Percentiles rank a stretch among this genome's conserved stretches.
These are phyloP conservation scores for Chloroceryle amazona DNA, from an alignment of 2,797 vertebrate species.

Conservation along the genomic window DNA sequence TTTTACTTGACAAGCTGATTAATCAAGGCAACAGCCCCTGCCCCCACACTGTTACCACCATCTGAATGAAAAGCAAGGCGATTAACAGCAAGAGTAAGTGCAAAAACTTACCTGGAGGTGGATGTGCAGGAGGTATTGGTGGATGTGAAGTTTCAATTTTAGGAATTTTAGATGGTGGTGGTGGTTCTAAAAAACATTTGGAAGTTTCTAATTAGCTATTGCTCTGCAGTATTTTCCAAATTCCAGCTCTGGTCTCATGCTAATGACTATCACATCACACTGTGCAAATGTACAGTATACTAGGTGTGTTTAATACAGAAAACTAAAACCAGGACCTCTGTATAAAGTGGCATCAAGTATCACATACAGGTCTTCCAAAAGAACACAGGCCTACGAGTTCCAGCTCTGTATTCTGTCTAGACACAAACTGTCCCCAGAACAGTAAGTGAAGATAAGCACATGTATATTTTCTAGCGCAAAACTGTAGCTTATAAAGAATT, in stretches of 20 bases:
- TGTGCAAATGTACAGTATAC: background rate
- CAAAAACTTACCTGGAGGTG: constrained; percentile 88
- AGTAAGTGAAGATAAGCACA: background rate
- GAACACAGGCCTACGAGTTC: background rate
- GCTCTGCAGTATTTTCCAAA: background rate
- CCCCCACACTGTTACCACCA: background rate
- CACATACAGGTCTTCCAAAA: background rate
- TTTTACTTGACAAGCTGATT: background rate
- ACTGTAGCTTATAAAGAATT: background rate
- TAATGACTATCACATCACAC: background rate
- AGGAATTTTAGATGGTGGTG: constrained; percentile 92
- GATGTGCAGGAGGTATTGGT: constrained; percentile 90
- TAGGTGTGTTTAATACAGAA: background rate
- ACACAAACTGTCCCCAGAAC: background rate
- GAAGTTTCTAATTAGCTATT: background rate
- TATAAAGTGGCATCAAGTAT: background rate
- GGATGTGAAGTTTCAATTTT: constrained; percentile 93
- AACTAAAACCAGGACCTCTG: background rate
- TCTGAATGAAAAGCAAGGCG: background rate
- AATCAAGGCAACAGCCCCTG: background rate
- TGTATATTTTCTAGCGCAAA: background rate
- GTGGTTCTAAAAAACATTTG: constrained; percentile 86
- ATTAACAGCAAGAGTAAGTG: background rate
- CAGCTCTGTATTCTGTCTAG: background rate
- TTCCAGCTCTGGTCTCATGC: background rate